A percentile compares a stretch with the other conserved stretches of the same genome.
Evolutionary conservation across 2,113 vertebrate species (phyloP).

Genomic region (Leptocoma aspasia): DNA sequence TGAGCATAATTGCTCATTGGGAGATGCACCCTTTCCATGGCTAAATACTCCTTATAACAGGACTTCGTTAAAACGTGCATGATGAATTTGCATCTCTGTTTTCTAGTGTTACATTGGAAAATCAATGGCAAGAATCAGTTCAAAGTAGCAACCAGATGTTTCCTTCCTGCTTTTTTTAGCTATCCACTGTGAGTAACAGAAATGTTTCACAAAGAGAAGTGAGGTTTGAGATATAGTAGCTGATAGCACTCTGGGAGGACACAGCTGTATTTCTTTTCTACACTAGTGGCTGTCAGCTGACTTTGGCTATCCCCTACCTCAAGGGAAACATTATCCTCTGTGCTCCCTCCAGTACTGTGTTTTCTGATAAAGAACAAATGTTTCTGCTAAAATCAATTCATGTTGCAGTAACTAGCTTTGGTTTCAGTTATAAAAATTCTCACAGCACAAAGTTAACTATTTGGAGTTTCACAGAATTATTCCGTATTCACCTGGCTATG

Average conservation of each 20-base stretch:
- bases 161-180: neutral
- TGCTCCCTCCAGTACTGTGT: neutral
- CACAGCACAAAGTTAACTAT: neutral
- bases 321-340: neutral
- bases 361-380: slow-evolving; percentile 3
- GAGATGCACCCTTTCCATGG: neutral
- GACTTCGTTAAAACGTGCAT: neutral
- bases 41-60: neutral
- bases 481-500: neutral
- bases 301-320: neutral
- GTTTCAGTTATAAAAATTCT: neutral
- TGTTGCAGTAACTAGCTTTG: neutral
- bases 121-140: neutral
- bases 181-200: neutral
- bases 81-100: neutral
- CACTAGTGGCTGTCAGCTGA: neutral
- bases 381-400: neutral
- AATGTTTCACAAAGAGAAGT: neutral
- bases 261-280: neutral
- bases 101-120: neutral
- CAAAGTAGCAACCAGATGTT: neutral
- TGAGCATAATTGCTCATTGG: neutral
- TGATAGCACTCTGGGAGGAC: neutral
- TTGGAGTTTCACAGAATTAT: neutral
- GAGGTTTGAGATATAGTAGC: neutral